phyloP scores from a whole-genome alignment of 2,113 vertebrate species.

The Otus sunia region DNA sequence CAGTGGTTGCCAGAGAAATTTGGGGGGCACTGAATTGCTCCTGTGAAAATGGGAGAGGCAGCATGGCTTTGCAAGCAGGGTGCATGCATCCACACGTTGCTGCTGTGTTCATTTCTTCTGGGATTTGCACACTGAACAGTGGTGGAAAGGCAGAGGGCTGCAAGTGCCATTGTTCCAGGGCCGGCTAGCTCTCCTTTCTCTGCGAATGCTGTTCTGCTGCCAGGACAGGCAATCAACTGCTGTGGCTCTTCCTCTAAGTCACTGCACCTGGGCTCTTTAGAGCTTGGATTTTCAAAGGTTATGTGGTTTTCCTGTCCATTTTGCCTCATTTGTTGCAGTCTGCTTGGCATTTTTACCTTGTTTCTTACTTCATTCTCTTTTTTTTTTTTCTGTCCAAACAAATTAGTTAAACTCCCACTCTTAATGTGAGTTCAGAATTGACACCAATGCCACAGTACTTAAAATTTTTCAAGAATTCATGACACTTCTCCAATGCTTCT shows the following conservation, averaged over 20 bases:
- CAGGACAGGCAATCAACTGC: accelerated
- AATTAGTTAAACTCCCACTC: not conserved
- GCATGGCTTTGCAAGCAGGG: not conserved
- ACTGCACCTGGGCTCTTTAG: not conserved
- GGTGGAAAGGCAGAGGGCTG: not conserved
- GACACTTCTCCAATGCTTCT: not conserved
- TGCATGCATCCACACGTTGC: accelerated
- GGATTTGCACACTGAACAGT: not conserved
- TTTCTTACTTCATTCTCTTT: not conserved
- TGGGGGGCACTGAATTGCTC: not conserved
- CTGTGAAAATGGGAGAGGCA: not conserved
- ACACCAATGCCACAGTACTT: not conserved
- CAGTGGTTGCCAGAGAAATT: not conserved
- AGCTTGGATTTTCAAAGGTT: not conserved
- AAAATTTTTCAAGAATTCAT: not conserved
- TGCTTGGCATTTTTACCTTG: not conserved
- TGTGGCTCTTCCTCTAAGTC: not conserved
- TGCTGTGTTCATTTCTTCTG: not conserved
- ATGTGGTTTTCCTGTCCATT: not conserved
- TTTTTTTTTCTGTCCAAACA: not conserved
- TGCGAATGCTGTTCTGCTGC: not conserved
- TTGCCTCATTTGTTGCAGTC: not conserved
- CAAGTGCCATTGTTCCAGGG: not conserved
- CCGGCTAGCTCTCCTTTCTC: not conserved
- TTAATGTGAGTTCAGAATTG: not conserved